These are phyloP conservation scores for Solenodon paradoxus DNA, from an alignment of 2,113 vertebrate species.

Conservation along the genomic window DNA sequence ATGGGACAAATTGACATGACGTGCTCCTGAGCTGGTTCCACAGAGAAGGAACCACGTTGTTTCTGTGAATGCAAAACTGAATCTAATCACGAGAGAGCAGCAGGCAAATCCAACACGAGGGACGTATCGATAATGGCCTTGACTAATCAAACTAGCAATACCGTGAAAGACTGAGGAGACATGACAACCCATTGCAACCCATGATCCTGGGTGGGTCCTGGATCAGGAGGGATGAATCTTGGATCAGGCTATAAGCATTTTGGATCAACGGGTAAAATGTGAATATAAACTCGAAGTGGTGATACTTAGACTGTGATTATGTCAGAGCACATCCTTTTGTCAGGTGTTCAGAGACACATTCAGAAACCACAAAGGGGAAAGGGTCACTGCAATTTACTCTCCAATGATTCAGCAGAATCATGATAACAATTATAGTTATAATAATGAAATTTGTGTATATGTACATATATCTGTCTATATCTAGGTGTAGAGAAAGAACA, in stretches of 20 bases:
- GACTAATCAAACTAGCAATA: background rate
- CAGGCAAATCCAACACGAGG: background rate
- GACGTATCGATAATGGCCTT: background rate
- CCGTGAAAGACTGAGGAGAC: background rate
- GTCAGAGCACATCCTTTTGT: background rate
- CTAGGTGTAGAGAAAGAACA: background rate
- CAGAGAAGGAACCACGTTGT: background rate
- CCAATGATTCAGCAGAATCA: background rate
- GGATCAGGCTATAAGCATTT: background rate
- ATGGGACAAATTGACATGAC: rapidly evolving
- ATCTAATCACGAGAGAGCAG: background rate
- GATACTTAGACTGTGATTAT: background rate
- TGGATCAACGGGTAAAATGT: background rate
- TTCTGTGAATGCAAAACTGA: background rate
- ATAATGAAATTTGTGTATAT: background rate
- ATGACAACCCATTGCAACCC: background rate
- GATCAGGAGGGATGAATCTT: background rate
- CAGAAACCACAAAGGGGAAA: background rate
- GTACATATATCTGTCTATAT: background rate
- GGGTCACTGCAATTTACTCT: background rate
- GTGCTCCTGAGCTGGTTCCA: background rate
- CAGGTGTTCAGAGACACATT: background rate
- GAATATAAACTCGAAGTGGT: background rate
- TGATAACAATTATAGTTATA: background rate
- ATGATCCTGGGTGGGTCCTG: background rate